Base-by-base conservation (phyloP, 1,140 invertebrate species). In the Caenorhabditis briggsae region DNA sequence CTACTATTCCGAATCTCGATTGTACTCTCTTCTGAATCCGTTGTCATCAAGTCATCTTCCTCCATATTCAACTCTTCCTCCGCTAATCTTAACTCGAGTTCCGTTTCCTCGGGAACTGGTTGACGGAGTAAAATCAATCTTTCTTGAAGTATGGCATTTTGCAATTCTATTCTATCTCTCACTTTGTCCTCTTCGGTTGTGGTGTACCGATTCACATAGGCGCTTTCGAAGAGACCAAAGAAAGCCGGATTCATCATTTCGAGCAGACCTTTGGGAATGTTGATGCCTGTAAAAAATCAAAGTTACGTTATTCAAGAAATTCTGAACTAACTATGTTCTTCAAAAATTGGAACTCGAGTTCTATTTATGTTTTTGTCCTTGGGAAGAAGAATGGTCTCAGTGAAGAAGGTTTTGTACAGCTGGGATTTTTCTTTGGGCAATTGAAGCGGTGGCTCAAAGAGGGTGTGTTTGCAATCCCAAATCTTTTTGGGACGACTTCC, bases 21-120 rank as follows among this genome's bases (percentile, higher is more conserved):
- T n/a, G 12, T 70, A 78, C 70, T 78, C 14, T 78, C 70, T 23
- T 78, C 70, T 1, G 70, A 78, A 33, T 33, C 33, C 23, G 46
- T 78, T 18, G 70, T 53, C n/a, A 12, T 48, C 46, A 78, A 53
- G n/a, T 78, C 70, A n/a, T 78, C 70, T 53, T 78, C 70, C 14
- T 78, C 70, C 50, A 53, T 16, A 16, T 53, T 53, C 9, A 53
- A 11, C 11, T 53, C 12, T 16, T 53, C 50, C 50, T 53, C 50
- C 0, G 12, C 16, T 9, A 53, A 33, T 33, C 33, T 14, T 11
- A 78, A 53, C 41, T 78, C 70, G 48, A 50, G 46, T n/a, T 78
- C 70, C 12, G 70, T 78, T 78, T 78, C 70, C 50, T 78, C 70
- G 53, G 53, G 48, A 11, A 78, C 70, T 78, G 70, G 70, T 50